These are phyloP conservation scores for human DNA, from an alignment of 2,113 vertebrate genomes.

Conservation along the genomic window GRCh38 chr12:65520501-65521000, in stretches of 20 bases:
- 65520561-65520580: not conserved
- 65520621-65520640: not conserved
- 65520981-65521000: not conserved
- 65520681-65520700: not conserved
- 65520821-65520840: not conserved
- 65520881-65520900: not conserved
- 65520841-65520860: not conserved
- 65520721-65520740: not conserved
- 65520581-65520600: not conserved
- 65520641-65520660: not conserved
- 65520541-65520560: not conserved
- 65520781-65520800: not conserved
- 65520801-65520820: no score
- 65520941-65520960: not conserved
- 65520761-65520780: not conserved
- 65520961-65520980: not conserved
- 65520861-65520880: not conserved
- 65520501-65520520: not conserved
- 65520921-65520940: not conserved
- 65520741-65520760: not conserved
- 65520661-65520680: not conserved
- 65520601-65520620: not conserved
- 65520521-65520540: not conserved
- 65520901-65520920: not conserved
- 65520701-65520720: not conserved